These are phyloP conservation scores for Spodoptera littoralis DNA, from an alignment of 2,888 invertebrate species.

Conservation along the genomic window DNA sequence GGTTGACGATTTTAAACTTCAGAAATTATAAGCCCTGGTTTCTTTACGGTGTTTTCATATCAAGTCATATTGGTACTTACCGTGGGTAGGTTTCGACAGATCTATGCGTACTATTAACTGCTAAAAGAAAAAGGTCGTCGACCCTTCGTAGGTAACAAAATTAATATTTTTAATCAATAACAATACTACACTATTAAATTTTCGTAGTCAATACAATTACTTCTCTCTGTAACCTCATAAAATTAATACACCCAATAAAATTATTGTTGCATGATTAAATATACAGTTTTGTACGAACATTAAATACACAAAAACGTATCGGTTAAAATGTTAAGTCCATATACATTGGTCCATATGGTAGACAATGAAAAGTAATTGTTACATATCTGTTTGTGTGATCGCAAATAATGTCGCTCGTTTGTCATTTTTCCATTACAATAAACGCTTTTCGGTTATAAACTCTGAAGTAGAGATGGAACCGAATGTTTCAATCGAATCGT, in stretches of 20 bases:
- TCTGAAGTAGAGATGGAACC: constrained; percentile 44
- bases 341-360: constrained; percentile 32
- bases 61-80: too few species aligned
- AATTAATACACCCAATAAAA: not conserved
- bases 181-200: too few species aligned
- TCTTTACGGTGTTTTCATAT: too few species aligned
- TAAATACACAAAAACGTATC: not conserved
- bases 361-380: constrained; percentile 47
- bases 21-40: too few species aligned
- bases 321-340: constrained; percentile 10
- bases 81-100: too few species aligned
- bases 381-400: constrained; percentile 56
- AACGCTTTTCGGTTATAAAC: constrained; percentile 62
- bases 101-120: too few species aligned
- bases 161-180: too few species aligned
- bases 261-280: constrained; percentile 1
- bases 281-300: constrained; percentile 1
- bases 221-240: not conserved
- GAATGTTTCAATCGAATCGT: not conserved
- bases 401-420: constrained; percentile 61
- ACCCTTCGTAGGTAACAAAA: too few species aligned
- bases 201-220: not conserved
- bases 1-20: too few species aligned
- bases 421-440: constrained; percentile 70
- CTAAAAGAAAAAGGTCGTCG: too few species aligned